Evolutionary conservation across 1,140 invertebrate genomes (phyloP).

Genomic region (Aleiodes sp.): DNA sequence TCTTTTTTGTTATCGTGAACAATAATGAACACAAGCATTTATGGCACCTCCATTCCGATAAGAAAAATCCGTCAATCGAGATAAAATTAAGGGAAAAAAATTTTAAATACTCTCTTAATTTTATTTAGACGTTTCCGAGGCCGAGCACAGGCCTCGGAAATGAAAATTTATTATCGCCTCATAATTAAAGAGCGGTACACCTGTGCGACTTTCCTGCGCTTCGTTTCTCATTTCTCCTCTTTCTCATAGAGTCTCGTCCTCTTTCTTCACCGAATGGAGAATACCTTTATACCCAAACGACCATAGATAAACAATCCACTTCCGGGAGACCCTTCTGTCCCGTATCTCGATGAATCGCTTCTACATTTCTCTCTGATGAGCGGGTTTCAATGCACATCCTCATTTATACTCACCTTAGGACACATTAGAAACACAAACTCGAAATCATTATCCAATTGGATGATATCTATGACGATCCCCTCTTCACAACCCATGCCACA

Average conservation of each 20-base stretch:
- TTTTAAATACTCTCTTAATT: not conserved
- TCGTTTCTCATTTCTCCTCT: slow-evolving; percentile 2
- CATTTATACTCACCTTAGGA: not conserved
- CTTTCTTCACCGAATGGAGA: not conserved
- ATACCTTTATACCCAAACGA: not conserved
- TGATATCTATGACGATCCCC: slow-evolving; percentile 4
- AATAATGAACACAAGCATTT: not conserved
- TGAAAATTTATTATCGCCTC: slow-evolving; percentile 56
- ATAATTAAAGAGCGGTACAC: slow-evolving; percentile 57
- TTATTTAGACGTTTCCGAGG: not conserved
- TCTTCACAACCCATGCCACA: slow-evolving; percentile 6
- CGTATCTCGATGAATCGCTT: not conserved
- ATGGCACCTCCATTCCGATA: not conserved
- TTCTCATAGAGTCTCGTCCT: slow-evolving; percentile 15
- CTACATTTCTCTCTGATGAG: not conserved
- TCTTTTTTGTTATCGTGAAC: not conserved
- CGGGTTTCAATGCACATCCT: not conserved
- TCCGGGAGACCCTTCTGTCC: slow-evolving; percentile 26
- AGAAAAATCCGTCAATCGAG: no score
- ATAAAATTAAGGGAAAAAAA: not conserved
- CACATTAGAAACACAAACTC: slow-evolving; percentile 1
- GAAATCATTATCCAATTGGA: slow-evolving; percentile 2
- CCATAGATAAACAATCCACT: slow-evolving; percentile 42
- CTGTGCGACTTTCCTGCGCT: slow-evolving; percentile 37
- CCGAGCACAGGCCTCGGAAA: not conserved